Percentiles rank a stretch among this genome's conserved stretches.
These are phyloP conservation scores for Molorchus minor DNA, from an alignment of 2,888 invertebrate species.

Conservation along the genomic window DNA sequence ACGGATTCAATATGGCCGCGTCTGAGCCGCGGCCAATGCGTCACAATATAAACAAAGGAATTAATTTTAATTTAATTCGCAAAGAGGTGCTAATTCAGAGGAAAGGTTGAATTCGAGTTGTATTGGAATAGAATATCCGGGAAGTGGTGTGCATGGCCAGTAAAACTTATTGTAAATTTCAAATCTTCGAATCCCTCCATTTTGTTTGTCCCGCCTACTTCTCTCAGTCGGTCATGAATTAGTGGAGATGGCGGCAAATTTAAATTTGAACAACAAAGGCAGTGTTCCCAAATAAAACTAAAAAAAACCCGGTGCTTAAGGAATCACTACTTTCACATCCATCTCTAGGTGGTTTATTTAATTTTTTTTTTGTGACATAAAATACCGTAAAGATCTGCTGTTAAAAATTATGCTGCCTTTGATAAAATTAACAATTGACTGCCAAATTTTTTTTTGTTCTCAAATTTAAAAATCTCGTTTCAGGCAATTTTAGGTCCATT, in stretches of 20 bases:
- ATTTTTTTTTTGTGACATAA: too few species aligned
- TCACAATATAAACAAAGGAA: conserved; percentile 44
- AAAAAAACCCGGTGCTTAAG: too few species aligned
- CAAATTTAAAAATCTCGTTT: too few species aligned
- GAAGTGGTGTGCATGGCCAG: background rate
- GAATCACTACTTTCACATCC: too few species aligned
- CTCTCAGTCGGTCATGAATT: conserved; percentile 18
- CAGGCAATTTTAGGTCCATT: too few species aligned
- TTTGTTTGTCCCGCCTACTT: conserved; percentile 24
- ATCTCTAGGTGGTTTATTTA: too few species aligned
- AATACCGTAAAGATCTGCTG: too few species aligned
- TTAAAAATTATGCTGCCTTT: too few species aligned
- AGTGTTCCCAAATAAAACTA: too few species aligned
- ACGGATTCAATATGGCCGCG: conserved; percentile 61
- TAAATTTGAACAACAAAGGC: conserved; percentile 4
- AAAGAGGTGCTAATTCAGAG: background rate
- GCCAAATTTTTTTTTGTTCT: too few species aligned
- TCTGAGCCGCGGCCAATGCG: conserved; percentile 43
- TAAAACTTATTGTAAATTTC: conserved; percentile 13
- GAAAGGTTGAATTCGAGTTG: background rate
- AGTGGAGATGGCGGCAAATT: conserved; percentile 5
- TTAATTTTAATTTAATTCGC: conserved; percentile 17
- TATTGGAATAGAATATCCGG: background rate
- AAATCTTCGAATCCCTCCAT: conserved; percentile 28
- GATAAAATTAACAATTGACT: too few species aligned